phyloP scores from a whole-genome alignment of 2,888 invertebrate species.

The Digitonthophagus gazella region DNA sequence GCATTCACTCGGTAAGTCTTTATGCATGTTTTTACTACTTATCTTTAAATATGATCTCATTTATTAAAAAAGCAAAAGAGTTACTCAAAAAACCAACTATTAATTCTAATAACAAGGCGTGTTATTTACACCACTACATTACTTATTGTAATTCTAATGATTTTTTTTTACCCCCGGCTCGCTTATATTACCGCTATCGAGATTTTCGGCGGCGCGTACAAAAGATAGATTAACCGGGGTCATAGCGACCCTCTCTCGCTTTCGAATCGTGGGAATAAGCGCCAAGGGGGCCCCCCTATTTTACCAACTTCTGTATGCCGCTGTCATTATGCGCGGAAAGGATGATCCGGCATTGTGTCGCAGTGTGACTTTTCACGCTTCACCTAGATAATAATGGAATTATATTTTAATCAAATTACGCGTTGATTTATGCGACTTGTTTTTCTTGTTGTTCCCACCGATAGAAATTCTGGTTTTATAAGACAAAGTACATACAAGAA shows the following conservation, averaged over 20 bases:
- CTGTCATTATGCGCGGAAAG: too few species aligned
- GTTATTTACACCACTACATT: not conserved
- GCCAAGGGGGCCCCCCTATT: not conserved
- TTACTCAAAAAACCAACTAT: too few species aligned
- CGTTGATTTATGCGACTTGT: constrained; percentile 16
- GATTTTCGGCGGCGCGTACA: not conserved
- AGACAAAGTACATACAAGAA: too few species aligned
- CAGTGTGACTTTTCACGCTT: constrained; percentile 31
- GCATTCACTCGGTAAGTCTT: too few species aligned
- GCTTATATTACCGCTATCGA: not conserved
- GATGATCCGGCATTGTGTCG: not conserved
- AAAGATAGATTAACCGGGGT: not conserved
- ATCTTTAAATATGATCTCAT: too few species aligned
- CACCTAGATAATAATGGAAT: constrained; percentile 36
- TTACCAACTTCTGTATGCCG: not conserved
- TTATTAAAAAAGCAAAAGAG: too few species aligned
- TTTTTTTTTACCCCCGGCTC: not conserved
- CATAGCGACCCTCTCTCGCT: not conserved
- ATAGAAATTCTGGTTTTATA: too few species aligned
- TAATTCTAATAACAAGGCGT: not conserved
- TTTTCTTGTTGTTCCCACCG: too few species aligned
- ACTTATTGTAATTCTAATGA: not conserved
- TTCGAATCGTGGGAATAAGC: not conserved
- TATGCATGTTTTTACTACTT: too few species aligned
- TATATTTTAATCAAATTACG: constrained; percentile 39